phyloP scores from a whole-genome alignment of 2,888 invertebrate genomes.

The Dicranocentrus wangi region DNA sequence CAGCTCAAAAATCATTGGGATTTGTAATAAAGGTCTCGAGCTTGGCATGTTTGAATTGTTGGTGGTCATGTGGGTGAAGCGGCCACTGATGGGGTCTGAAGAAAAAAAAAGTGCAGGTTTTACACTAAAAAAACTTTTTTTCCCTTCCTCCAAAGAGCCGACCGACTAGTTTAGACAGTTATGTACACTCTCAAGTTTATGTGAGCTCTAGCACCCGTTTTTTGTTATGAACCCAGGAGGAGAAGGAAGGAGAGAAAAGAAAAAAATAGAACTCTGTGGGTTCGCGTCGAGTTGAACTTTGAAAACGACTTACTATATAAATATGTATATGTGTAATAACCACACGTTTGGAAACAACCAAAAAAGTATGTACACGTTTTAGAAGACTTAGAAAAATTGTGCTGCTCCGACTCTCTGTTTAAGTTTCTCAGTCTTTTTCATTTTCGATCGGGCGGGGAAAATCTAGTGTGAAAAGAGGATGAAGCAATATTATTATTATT shows the following conservation, averaged over 20 bases:
- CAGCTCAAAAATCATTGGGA: slow-evolving; percentile 61
- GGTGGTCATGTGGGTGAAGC: slow-evolving; percentile 54
- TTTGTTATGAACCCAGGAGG: slow-evolving; percentile 34
- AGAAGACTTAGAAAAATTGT: neutral
- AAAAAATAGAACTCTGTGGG: too few species aligned
- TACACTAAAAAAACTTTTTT: too few species aligned
- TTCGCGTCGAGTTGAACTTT: neutral
- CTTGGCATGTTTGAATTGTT: slow-evolving; percentile 55
- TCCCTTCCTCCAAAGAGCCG: neutral
- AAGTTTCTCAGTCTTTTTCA: slow-evolving; percentile 19
- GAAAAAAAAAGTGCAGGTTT: slow-evolving; percentile 34
- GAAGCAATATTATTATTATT: slow-evolving; percentile 30
- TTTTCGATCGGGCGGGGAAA: slow-evolving; percentile 32
- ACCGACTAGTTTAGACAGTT: slow-evolving; percentile 45
- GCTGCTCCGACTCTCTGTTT: slow-evolving; percentile 8
- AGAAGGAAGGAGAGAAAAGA: neutral
- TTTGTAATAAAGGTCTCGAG: slow-evolving; percentile 58
- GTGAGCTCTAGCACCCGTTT: slow-evolving; percentile 36
- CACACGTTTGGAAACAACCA: neutral
- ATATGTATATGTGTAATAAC: neutral
- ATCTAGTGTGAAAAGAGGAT: slow-evolving; percentile 26
- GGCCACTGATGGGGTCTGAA: slow-evolving; percentile 21
- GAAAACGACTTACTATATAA: neutral
- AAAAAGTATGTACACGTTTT: neutral
- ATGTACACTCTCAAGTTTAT: slow-evolving; percentile 41